phyloP scores from a whole-genome alignment of 2,113 vertebrate species.

The Columba janthina region DNA sequence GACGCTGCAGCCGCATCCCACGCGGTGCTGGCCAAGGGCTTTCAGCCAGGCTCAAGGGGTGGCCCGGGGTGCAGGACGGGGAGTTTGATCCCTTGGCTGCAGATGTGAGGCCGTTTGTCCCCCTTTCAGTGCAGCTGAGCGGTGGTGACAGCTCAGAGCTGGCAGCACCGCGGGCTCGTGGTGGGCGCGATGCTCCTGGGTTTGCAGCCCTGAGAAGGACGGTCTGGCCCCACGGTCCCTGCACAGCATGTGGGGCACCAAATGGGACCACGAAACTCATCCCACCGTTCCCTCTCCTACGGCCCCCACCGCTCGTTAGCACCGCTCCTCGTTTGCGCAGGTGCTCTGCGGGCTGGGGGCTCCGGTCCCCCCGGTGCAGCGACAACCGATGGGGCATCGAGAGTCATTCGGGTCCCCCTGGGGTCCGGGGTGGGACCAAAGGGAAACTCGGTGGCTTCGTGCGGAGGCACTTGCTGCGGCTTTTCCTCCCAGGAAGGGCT shows the following conservation, averaged over 20 bases:
- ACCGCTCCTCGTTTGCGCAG: neutral
- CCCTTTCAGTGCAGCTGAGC: neutral
- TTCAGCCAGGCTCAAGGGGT: neutral
- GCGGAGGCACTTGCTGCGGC: accelerated
- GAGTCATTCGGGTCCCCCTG: accelerated
- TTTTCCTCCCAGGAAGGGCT: neutral
- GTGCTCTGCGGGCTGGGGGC: neutral
- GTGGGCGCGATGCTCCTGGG: accelerated
- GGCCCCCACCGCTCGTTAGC: neutral
- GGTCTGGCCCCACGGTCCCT: too few relatives aligned
- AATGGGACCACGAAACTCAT: too few relatives aligned
- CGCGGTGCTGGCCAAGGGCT: accelerated
- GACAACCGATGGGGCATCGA: accelerated
- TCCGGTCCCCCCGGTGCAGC: neutral
- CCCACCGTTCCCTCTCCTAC: too few relatives aligned
- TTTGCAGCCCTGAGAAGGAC: neutral
- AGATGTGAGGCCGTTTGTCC: neutral
- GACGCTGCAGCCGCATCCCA: neutral
- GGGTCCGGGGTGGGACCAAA: neutral
- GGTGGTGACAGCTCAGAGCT: neutral
- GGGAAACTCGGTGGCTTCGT: neutral
- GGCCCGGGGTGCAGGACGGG: neutral
- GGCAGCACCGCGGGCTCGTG: neutral
- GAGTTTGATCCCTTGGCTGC: neutral
- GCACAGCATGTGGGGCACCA: too few relatives aligned